These are phyloP conservation scores for Cheilosia grossa DNA, from an alignment of 2,888 invertebrate genomes.

Conservation along the genomic window DNA sequence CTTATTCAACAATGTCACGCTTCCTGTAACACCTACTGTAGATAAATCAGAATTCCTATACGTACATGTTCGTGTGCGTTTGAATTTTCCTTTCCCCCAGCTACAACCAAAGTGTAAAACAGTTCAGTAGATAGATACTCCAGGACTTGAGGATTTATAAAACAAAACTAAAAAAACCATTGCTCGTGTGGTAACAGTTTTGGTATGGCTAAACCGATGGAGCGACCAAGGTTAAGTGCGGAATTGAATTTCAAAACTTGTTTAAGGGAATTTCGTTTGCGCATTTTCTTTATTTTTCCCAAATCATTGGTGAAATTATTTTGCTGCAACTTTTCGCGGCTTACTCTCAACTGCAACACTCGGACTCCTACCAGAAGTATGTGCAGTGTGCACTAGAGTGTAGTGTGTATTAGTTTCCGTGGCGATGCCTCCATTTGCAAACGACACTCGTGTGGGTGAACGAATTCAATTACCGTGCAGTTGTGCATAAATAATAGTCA, in stretches of 20 bases:
- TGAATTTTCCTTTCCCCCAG: background rate
- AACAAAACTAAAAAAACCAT: background rate
- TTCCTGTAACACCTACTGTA: conserved; percentile 5
- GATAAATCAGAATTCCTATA: background rate
- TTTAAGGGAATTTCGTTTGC: conserved; percentile 5
- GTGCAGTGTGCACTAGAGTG: too few species aligned
- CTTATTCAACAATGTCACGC: too few species aligned
- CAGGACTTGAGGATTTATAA: background rate
- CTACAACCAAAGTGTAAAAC: conserved; percentile 10
- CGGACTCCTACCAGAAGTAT: too few species aligned
- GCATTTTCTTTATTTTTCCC: background rate
- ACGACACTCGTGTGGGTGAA: too few species aligned
- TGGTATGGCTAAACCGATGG: conserved; percentile 20
- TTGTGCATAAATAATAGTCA: conserved; percentile 25
- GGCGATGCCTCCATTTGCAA: too few species aligned
- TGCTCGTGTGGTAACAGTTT: background rate
- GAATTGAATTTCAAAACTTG: conserved; percentile 13
- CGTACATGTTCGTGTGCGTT: too few species aligned
- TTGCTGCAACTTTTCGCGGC: too few species aligned
- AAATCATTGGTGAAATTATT: too few species aligned
- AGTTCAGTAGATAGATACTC: conserved; percentile 4
- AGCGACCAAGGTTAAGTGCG: conserved; percentile 28
- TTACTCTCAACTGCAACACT: too few species aligned
- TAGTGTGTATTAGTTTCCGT: too few species aligned
- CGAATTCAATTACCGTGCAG: conserved; percentile 10